Evolutionary conservation across 2,888 invertebrate species (phyloP).

Genomic region (Apamea anceps): DNA sequence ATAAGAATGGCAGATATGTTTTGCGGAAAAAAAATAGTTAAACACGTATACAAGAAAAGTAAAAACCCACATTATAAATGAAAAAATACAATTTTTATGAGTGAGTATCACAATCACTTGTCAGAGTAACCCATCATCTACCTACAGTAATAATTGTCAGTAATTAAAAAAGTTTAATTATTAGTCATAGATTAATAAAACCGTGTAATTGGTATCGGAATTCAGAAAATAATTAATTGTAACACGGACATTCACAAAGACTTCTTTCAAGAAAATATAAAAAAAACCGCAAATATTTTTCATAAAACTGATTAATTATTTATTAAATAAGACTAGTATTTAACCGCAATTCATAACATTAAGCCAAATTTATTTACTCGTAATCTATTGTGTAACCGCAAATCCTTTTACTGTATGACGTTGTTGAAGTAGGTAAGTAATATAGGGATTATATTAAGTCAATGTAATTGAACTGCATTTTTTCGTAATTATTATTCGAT

Average conservation of each 20-base stretch:
- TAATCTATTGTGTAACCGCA: conserved; percentile 16
- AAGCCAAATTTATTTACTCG: conserved; percentile 10
- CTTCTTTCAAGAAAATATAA: conserved; percentile 9
- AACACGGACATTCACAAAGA: conserved; percentile 34
- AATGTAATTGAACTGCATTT: conserved; percentile 7
- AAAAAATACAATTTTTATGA: not conserved
- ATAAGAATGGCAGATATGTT: not conserved
- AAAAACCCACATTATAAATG: not conserved
- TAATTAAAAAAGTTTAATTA: conserved; percentile 30
- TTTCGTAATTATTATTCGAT: conserved; percentile 36
- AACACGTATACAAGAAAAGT: not conserved
- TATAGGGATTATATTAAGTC: not conserved
- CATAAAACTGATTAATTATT: conserved; percentile 16
- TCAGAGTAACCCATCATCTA: not conserved
- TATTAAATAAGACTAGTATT: conserved; percentile 24
- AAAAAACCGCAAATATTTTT: conserved; percentile 30
- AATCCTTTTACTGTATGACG: not conserved
- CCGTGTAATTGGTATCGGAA: conserved; percentile 3
- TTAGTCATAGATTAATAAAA: conserved; percentile 15
- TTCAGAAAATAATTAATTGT: conserved; percentile 24
- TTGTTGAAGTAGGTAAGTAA: not conserved
- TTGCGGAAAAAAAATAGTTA: not conserved
- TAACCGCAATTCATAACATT: conserved; percentile 22
- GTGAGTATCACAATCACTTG: conserved; percentile 1
- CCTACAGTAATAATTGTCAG: not conserved